A percentile compares a stretch with the other conserved stretches of the same genome.
These are phyloP conservation scores for Bubo bubo DNA, from an alignment of 2,113 vertebrate genomes.

Conservation along the genomic window DNA sequence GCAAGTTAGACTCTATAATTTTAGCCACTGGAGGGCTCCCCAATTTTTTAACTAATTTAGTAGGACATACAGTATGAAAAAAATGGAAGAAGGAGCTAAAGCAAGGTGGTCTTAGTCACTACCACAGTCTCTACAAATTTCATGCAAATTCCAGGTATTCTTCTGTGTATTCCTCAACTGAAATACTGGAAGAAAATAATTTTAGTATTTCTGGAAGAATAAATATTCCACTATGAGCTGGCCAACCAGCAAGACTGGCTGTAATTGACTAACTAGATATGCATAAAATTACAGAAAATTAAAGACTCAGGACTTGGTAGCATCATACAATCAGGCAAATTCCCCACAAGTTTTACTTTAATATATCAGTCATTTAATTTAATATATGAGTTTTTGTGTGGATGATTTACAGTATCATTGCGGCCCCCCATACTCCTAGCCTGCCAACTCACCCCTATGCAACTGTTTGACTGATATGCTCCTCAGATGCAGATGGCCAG, in stretches of 20 bases:
- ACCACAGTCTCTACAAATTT: not conserved
- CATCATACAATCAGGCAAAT: not conserved
- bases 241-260: not conserved
- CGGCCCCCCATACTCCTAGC: not conserved
- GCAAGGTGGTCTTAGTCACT: not conserved
- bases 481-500: not conserved
- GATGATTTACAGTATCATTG: not conserved
- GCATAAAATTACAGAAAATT: not conserved
- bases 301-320: not conserved
- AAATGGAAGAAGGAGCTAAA: not conserved
- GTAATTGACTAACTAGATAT: not conserved
- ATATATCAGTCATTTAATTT: not conserved
- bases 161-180: not conserved
- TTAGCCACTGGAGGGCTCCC: constrained; percentile 56
- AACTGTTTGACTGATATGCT: not conserved
- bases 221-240: not conserved
- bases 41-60: constrained; percentile 33
- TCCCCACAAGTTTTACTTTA: not conserved
- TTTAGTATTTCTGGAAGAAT: not conserved
- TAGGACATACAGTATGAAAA: not conserved
- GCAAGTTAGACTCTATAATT: not conserved
- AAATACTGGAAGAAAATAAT: not conserved
- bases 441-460: not conserved
- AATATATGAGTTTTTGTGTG: fast-evolving
- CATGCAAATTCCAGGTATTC: not conserved